Base-by-base conservation (phyloP, 2,113 vertebrate species). In the Cygnus buccinator region DNA sequence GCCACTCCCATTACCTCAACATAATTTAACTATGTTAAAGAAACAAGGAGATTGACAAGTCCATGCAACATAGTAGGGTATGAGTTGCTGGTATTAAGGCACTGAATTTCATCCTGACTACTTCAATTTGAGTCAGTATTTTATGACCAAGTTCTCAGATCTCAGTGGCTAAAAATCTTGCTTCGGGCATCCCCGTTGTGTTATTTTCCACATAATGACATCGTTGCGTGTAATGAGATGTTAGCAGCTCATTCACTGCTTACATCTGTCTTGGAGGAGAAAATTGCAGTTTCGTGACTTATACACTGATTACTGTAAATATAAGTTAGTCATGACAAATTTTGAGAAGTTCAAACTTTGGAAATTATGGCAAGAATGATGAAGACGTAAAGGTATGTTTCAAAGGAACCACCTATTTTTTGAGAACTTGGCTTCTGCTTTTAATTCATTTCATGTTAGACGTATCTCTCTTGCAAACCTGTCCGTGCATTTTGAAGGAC, bases 251-350 rank as follows among this genome's bases (percentile, higher is more conserved):
- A 66, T 92, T 96, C 85, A 58, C 77, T 82, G 48, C 81, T 94
- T 90, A 84, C 77, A 90, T 96, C 84, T 95, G 87, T 67, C 33
- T 12, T 89, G 77, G 67, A 76, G 82, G 52, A 95, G 89, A 93
- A 95, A 92, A 94, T 26, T 87, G 63, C 28, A 23, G 43, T 75
- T 91, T 82, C 62, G 96, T 94, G 54, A 94, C 92, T 86, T 94
- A 80, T 15, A 61, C 37, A 63, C 48, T 85, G 70, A 90, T 83
- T 94, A 89, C 52, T 12, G 20, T 79, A 95, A 94, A 89, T 54
- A 46, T 78, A 90, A 78, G 67, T 96, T 94, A 93, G 84, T 97
- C 92, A 95, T 94, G 92, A 93, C 86, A 91, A 91, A 95, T 77
- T 90, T 92, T 92, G 59, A 96, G 82, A 77, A 95, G 81, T 77